These are phyloP conservation scores for Herminia tarsipennalis DNA, from an alignment of 2,888 invertebrate genomes.

Conservation along the genomic window DNA sequence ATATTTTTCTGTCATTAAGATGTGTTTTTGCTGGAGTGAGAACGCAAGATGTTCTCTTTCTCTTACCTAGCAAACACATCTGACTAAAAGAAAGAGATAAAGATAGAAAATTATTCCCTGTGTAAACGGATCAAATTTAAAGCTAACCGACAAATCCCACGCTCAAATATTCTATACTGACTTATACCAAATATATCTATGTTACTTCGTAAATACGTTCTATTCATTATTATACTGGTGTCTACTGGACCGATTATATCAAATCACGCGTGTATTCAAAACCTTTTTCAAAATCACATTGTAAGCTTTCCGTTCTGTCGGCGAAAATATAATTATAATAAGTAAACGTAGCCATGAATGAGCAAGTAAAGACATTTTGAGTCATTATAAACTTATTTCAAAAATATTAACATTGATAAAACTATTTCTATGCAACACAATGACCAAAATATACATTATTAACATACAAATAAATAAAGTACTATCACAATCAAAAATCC, in stretches of 20 bases:
- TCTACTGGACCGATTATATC: constrained; percentile 9
- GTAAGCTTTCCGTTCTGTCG: not conserved
- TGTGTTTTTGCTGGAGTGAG: no score
- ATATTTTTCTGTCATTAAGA: no score
- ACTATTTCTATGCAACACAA: not conserved
- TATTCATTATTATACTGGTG: not conserved
- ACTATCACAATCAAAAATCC: constrained; percentile 1
- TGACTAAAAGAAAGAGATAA: no score
- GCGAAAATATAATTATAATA: not conserved
- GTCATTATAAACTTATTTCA: not conserved
- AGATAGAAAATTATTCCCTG: no score
- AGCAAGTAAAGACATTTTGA: not conserved
- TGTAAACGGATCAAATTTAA: no score
- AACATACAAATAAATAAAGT: constrained; percentile 3
- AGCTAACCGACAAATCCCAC: constrained; percentile 2
- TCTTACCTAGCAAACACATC: no score
- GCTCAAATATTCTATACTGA: not conserved
- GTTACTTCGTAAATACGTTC: no score
- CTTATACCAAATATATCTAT: no score
- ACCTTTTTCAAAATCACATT: not conserved
- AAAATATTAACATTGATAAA: no score
- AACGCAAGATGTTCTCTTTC: no score
- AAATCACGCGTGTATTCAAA: not conserved
- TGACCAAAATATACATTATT: not conserved
- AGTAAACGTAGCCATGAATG: no score